These are phyloP conservation scores for Formica exsecta DNA, from an alignment of 1,140 invertebrate species.

Conservation along the genomic window DNA sequence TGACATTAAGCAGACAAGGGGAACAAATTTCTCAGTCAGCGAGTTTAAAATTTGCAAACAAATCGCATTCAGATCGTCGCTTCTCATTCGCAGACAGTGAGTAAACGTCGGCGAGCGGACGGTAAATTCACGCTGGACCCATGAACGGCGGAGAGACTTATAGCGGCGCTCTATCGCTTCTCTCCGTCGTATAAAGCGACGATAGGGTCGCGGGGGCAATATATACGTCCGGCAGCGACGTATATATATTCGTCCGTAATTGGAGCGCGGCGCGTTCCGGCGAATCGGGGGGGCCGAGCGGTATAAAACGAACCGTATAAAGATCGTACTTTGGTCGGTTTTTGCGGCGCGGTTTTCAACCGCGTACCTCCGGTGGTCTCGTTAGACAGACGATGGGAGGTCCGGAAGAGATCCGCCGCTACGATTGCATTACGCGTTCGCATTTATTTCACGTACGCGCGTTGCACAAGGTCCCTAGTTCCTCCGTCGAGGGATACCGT, in stretches of 20 bases:
- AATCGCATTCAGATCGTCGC: conserved; percentile 10
- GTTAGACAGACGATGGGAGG: conserved; percentile 75
- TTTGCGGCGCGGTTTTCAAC: conserved; percentile 70
- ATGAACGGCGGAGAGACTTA: conserved; percentile 43
- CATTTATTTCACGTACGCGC: conserved; percentile 26
- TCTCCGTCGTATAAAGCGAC: conserved; percentile 65
- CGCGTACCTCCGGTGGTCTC: conserved; percentile 73
- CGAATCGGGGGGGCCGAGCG: conserved; percentile 49
- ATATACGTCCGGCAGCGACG: conserved; percentile 48
- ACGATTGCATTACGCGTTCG: not conserved
- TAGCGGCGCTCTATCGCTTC: conserved; percentile 44
- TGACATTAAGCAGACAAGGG: not conserved
- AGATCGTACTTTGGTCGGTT: conserved; percentile 72
- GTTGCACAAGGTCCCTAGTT: not conserved
- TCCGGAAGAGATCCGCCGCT: conserved; percentile 63
- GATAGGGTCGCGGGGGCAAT: conserved; percentile 63
- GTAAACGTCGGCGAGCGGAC: conserved; percentile 32
- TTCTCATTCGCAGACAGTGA: conserved; percentile 44
- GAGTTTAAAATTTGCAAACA: not conserved
- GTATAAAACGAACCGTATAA: conserved; percentile 75
- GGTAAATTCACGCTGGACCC: conserved; percentile 40
- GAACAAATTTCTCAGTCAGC: not conserved
- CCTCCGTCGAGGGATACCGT: not conserved
- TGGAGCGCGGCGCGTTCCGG: conserved; percentile 63
- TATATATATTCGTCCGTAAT: conserved; percentile 75